Base-by-base conservation (phyloP, 2,797 vertebrate genomes). In the Channallabes apus region DNA sequence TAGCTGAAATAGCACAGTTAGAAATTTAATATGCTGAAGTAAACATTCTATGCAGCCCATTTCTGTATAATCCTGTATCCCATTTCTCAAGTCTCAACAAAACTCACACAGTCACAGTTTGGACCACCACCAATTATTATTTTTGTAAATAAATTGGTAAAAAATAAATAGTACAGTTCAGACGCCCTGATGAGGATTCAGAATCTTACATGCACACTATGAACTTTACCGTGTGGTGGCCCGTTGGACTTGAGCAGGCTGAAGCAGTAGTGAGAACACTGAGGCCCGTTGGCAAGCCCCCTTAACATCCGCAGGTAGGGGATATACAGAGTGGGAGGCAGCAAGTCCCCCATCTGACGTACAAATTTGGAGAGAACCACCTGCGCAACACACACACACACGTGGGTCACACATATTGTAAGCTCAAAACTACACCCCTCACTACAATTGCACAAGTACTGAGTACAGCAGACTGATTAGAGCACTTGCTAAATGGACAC, bases 281-380 rank as follows among this genome's bases (percentile, higher is more conserved):
- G 98, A 8, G 97, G 97, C 2, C 97, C 98, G 46, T 92, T 98
- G 85, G 98, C 96, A 76, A 99, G 94, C 61, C 98, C 98, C 88
- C 94, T 97, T 11, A 99, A 94, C 98, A 99, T 99, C 86, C 96
- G 97, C 85, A 99, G 94, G 87, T 99, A 99, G 46, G 98, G 95
- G 83, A 99, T 97, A 88, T 99, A 99, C 88, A 99, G 96, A 11
- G 97, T 98, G 85, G 97, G 95, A 64, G 98, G 98, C 90, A 99
- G 94, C 41, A 99, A 94, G 91, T 99, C 98, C 86, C 98, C 98
- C 98, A 99, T 99, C 94, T 99, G 98, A 92, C 98, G 97, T 87
- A 99, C 98, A 94, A 99, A 99, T 91, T 99, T 99, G 38, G 98
- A 98, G 88, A 99, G 93, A 89, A 99, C 97, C 92, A 99, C 97